phyloP scores from a whole-genome alignment of 2,797 vertebrate genomes.

The Lepilemur ruficaudatus region DNA sequence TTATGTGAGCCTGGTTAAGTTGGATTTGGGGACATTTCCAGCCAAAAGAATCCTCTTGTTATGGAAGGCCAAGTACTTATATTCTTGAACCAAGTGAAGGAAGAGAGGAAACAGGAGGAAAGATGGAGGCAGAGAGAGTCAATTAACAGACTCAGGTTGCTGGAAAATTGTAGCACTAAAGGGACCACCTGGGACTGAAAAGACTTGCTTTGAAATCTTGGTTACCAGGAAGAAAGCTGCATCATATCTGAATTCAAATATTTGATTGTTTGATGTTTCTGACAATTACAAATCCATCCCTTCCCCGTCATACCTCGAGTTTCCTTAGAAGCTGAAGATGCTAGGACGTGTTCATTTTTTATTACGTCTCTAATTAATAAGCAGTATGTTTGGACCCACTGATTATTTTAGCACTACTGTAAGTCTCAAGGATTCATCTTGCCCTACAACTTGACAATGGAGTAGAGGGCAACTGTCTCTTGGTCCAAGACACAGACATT shows the following conservation, averaged over 20 bases:
- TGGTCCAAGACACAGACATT: background rate
- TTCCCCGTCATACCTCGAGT: background rate
- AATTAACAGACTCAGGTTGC: background rate
- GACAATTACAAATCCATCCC: background rate
- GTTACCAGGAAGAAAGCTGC: background rate
- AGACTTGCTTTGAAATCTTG: background rate
- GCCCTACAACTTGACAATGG: background rate
- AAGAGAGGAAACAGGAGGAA: background rate
- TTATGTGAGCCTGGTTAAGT: background rate
- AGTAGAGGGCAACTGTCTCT: background rate
- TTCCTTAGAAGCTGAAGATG: background rate
- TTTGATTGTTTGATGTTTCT: background rate
- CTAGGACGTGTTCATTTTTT: background rate
- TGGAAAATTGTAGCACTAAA: background rate
- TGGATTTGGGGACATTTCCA: background rate
- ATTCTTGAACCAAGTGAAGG: background rate
- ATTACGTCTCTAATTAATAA: background rate
- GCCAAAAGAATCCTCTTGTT: background rate
- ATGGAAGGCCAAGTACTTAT: background rate
- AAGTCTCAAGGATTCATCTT: slow-evolving; percentile 23
- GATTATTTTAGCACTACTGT: background rate
- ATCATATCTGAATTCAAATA: background rate
- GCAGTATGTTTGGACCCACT: background rate
- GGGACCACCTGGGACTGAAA: background rate
- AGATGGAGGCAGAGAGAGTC: background rate